Conservation (phyloP, 2,888 invertebrate genomes). For the Lochmaea crataegi region DNA sequence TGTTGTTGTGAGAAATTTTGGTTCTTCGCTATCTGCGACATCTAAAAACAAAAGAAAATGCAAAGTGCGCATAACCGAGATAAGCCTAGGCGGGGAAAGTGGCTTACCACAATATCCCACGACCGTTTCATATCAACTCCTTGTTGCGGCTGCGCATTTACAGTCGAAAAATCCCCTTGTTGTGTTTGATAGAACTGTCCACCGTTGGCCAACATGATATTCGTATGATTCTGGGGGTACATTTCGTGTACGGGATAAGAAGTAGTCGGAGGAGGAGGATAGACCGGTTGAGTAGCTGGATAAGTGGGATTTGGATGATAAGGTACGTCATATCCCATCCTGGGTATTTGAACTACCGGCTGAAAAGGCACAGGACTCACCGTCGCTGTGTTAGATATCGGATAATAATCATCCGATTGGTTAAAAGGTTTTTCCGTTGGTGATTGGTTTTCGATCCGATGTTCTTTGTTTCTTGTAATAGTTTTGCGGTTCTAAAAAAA, state of each 20-base stretch:
- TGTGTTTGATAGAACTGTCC: conserved; percentile 59
- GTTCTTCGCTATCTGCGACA: conserved; percentile 50
- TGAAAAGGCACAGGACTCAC: conserved; percentile 57
- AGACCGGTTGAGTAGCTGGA: conserved; percentile 38
- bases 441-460: conserved; percentile 59
- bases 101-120: conserved; percentile 57
- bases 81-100: too few relatives aligned
- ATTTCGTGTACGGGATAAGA: conserved; percentile 48
- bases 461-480: conserved; percentile 59
- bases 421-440: conserved; percentile 59
- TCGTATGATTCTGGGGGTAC: conserved; percentile 41
- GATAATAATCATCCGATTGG: conserved; percentile 60
- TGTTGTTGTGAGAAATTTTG: conserved; percentile 50
- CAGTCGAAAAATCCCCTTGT: conserved; percentile 43
- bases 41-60: conserved; percentile 12
- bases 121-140: conserved; percentile 46
- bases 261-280: conserved; percentile 33
- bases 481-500: conserved; percentile 67
- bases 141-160: conserved; percentile 36
- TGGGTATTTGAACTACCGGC: conserved; percentile 61
- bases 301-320: conserved; percentile 53
- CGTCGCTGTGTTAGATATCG: conserved; percentile 53
- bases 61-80: too few relatives aligned
- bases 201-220: conserved; percentile 56
- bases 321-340: conserved; percentile 60